These are phyloP conservation scores for Cristatella mucedo DNA, from an alignment of 2,888 invertebrate species.

Conservation along the genomic window DNA sequence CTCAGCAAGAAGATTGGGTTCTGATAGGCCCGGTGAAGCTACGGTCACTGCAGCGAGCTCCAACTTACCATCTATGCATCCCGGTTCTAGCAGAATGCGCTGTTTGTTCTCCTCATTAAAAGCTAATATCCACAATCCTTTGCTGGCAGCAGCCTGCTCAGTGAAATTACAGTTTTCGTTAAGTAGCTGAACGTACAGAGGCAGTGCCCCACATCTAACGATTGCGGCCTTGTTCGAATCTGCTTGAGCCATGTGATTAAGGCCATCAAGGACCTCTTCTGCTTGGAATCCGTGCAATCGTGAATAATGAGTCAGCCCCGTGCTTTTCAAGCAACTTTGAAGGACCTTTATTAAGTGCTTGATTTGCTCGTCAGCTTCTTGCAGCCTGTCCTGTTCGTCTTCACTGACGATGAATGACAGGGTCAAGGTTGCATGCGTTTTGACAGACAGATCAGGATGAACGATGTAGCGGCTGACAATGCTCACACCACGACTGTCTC, in stretches of 20 bases:
- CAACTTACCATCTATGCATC: conserved; percentile 22
- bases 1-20: too few relatives aligned
- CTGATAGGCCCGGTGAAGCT: too few relatives aligned
- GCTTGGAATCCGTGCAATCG: conserved; percentile 27
- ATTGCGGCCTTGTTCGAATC: conserved; percentile 28
- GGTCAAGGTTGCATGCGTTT: conserved; percentile 26
- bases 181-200: conserved; percentile 17
- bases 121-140: conserved; percentile 19
- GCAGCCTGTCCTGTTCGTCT: conserved; percentile 23
- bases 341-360: conserved; percentile 25
- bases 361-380: conserved; percentile 22
- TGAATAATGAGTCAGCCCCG: conserved; percentile 23
- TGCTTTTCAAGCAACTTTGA: conserved; percentile 21
- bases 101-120: conserved; percentile 24
- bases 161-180: too few relatives aligned
- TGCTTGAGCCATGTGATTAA: conserved; percentile 23
- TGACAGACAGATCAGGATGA: conserved; percentile 21
- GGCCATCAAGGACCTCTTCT: conserved; percentile 23
- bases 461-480: too few relatives aligned
- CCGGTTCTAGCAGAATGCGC: conserved; percentile 18
- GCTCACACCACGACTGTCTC: too few relatives aligned
- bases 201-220: conserved; percentile 18
- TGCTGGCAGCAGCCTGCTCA: conserved; percentile 12
- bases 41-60: too few relatives aligned
- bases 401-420: conserved; percentile 28